Conservation (phyloP, 2,113 vertebrate genomes). For the Aphyosemion australe region DNA sequence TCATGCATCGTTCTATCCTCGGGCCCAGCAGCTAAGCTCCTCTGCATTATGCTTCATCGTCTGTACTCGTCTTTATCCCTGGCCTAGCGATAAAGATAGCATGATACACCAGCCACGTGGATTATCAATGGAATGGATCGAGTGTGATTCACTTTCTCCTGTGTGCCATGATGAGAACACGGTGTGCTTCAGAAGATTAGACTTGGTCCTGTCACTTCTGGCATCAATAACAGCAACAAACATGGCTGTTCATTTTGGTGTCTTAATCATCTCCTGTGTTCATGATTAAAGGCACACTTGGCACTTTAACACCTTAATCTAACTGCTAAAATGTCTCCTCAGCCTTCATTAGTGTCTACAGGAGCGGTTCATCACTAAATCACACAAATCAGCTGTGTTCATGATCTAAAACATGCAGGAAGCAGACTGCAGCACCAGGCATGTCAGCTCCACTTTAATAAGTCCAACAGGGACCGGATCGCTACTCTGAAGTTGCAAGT, state of each 20-base stretch:
- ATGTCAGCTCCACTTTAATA: no score
- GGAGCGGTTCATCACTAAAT: no score
- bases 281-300: slow-evolving; percentile 2
- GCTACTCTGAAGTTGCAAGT: no score
- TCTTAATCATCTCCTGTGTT: slow-evolving; percentile 8
- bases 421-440: no score
- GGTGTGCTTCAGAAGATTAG: slow-evolving; percentile 48
- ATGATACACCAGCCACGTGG: slow-evolving; percentile 68
- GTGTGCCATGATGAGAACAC: slow-evolving; percentile 44
- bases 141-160: slow-evolving; percentile 64
- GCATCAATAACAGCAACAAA: slow-evolving; percentile 5
- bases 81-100: slow-evolving; percentile 76
- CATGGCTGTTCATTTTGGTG: slow-evolving; percentile 20
- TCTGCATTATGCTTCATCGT: slow-evolving; percentile 70
- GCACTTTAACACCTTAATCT: no score
- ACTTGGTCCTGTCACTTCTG: slow-evolving; percentile 25
- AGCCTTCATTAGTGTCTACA: no score
- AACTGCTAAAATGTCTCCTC: no score
- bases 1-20: slow-evolving; percentile 61
- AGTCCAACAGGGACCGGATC: no score
- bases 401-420: no score
- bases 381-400: no score
- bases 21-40: slow-evolving; percentile 64
- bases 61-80: slow-evolving; percentile 68
- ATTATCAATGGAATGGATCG: slow-evolving; percentile 68